phyloP scores from a whole-genome alignment of 2,797 vertebrate genomes.

The Pterois miles region DNA sequence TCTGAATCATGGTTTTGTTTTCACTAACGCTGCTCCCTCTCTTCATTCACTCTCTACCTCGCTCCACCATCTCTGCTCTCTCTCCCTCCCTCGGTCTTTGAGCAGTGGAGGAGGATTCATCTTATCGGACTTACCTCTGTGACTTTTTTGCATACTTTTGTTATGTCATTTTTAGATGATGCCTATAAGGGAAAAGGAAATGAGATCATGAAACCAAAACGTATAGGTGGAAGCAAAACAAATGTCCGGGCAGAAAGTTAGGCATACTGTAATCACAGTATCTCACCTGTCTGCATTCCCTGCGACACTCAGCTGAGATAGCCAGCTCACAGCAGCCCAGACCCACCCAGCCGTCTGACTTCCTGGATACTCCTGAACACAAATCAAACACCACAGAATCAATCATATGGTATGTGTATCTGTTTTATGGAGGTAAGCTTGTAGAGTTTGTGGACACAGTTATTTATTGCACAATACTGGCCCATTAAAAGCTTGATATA shows the following conservation, averaged over 20 bases:
- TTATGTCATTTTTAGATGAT: constrained; percentile 94
- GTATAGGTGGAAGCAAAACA: not conserved
- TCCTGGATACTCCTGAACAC: constrained; percentile 90
- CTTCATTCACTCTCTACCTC: not conserved
- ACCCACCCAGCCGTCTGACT: constrained; percentile 97
- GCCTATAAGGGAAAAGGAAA: constrained; percentile 80
- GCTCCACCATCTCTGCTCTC: too few relatives aligned
- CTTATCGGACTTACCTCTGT: constrained; percentile 88
- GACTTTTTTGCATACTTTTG: constrained; percentile 95
- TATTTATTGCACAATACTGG: not conserved
- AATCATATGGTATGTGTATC: not conserved
- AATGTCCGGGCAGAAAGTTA: not conserved
- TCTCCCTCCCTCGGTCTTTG: too few relatives aligned
- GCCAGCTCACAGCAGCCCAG: constrained; percentile 98
- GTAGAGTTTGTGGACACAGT: too few relatives aligned
- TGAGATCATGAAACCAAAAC: not conserved
- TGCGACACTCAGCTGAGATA: constrained; percentile 93
- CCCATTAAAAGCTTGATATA: not conserved
- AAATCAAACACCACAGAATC: constrained; percentile 22
- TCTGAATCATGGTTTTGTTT: not conserved
- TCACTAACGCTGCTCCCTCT: not conserved
- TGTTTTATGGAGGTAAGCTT: too few relatives aligned
- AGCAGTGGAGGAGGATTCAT: not conserved
- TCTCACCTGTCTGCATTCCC: constrained; percentile 93
- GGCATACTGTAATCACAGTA: not conserved